These are phyloP conservation scores for Formica selysi DNA, from an alignment of 1,140 invertebrate species.

Conservation along the genomic window DNA sequence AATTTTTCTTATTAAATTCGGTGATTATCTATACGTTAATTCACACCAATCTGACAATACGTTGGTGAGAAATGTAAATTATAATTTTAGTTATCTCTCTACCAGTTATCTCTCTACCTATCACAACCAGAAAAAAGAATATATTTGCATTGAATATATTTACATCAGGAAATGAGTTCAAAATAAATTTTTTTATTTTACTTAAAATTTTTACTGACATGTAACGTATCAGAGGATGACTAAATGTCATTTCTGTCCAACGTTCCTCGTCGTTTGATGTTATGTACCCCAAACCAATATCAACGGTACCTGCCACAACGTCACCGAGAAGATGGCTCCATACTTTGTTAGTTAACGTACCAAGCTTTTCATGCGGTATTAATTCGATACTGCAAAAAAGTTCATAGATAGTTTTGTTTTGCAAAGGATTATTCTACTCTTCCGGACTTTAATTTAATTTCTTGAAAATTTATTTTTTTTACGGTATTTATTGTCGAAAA, in stretches of 20 bases:
- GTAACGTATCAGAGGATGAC: conserved; percentile 88
- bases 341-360: conserved; percentile 87
- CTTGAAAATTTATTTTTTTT: not conserved
- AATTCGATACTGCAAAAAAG: conserved; percentile 82
- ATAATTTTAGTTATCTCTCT: not conserved
- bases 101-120: not conserved
- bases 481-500: not conserved
- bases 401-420: not conserved
- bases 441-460: not conserved
- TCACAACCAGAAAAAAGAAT: not conserved
- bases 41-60: not conserved
- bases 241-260: conserved; percentile 87
- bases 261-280: conserved; percentile 85
- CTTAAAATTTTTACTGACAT: conserved; percentile 83
- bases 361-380: conserved; percentile 86
- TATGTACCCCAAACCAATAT: conserved; percentile 88
- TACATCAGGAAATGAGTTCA: not conserved
- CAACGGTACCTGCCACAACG: conserved; percentile 86
- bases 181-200: conserved; percentile 9
- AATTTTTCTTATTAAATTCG: not conserved
- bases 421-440: not conserved
- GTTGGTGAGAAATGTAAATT: not conserved
- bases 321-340: conserved; percentile 88
- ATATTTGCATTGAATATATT: conserved; percentile 16
- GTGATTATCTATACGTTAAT: not conserved